phyloP scores from a whole-genome alignment of 2,113 vertebrate genomes.

The Anolis sagrei region DNA sequence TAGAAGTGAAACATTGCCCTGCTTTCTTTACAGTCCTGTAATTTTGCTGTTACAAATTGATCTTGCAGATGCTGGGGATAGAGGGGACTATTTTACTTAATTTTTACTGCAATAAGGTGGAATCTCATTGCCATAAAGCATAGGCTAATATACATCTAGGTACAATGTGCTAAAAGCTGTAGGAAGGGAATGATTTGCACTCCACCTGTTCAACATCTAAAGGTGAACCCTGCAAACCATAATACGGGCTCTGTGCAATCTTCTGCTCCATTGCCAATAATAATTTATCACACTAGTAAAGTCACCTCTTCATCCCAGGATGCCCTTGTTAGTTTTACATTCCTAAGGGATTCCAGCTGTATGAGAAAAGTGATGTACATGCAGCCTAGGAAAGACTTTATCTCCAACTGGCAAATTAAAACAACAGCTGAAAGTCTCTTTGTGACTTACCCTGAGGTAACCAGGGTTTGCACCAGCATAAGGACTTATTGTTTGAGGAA shows the following conservation, averaged over 20 bases:
- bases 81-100: background rate
- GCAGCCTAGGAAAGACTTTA: background rate
- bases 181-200: slow-evolving; percentile 52
- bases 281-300: slow-evolving; percentile 34
- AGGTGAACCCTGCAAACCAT: slow-evolving; percentile 54
- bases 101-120: slow-evolving; percentile 6
- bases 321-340: slow-evolving; percentile 41
- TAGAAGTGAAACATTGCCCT: slow-evolving; percentile 10
- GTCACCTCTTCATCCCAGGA: slow-evolving; percentile 40
- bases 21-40: slow-evolving; percentile 11
- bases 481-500: no score
- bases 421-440: background rate
- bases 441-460: no score
- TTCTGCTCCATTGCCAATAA: slow-evolving; percentile 34
- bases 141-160: slow-evolving; percentile 31
- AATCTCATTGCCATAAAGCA: slow-evolving; percentile 3
- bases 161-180: slow-evolving; percentile 46
- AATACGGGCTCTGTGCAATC: slow-evolving; percentile 52
- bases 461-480: no score
- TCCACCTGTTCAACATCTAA: slow-evolving; percentile 46
- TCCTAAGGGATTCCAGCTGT: slow-evolving; percentile 10
- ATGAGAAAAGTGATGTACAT: background rate
- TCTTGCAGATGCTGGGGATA: slow-evolving; percentile 18
- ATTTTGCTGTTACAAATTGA: slow-evolving; percentile 5
- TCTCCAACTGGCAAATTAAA: background rate